Evolutionary conservation across 2,888 invertebrate genomes (phyloP).

Genomic region (Adineta ricciae): DNA sequence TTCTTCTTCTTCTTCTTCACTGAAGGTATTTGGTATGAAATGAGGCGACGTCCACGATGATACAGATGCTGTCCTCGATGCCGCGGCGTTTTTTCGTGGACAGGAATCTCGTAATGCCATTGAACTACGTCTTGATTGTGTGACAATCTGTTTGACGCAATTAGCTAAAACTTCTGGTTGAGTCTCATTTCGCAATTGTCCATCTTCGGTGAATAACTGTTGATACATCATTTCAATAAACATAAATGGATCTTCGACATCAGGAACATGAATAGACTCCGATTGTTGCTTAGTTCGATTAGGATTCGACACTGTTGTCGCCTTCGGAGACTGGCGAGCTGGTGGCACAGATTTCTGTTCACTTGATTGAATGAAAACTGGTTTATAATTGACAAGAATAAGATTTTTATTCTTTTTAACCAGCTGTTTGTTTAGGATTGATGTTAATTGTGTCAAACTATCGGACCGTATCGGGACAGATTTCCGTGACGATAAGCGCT

Average conservation of each 20-base stretch:
- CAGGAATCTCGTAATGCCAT: neutral
- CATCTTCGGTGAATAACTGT: neutral
- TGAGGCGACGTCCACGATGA: neutral
- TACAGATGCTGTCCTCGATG: neutral
- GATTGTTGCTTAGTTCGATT: neutral
- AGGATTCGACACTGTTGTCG: neutral
- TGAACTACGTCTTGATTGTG: neutral
- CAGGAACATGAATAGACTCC: neutral
- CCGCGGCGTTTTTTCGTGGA: neutral
- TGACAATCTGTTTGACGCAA: neutral
- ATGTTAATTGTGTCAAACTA: neutral
- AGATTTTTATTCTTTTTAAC: neutral
- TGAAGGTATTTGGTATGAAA: neutral
- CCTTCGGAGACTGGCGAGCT: no score
- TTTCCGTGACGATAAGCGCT: neutral
- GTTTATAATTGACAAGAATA: slow-evolving; percentile 1
- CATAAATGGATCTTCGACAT: neutral
- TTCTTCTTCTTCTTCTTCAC: neutral
- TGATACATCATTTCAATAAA: slow-evolving; percentile 9
- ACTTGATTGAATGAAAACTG: neutral
- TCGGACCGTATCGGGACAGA: neutral
- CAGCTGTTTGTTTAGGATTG: neutral
- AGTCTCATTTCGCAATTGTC: neutral
- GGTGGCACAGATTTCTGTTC: neutral
- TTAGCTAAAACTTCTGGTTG: neutral